Evolutionary conservation across 2,797 vertebrate genomes (phyloP), one percentile per base, ranked within the genome.

Genomic region (Megalops cyprinoides): DNA sequence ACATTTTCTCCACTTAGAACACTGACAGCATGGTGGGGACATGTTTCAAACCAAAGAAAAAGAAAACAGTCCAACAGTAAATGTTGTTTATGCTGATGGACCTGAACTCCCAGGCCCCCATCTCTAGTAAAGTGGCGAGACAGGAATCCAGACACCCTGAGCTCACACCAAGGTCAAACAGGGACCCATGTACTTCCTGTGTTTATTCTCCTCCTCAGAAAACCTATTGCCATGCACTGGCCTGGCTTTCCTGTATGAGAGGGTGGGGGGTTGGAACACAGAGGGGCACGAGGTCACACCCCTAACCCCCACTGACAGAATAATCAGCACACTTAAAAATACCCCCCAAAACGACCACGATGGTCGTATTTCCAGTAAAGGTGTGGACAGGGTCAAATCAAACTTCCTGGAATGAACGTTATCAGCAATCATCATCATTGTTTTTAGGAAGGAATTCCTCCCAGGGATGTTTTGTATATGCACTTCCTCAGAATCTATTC

Each of bases 391-490:
- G 83, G 83, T 87, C 82, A 84, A 76, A 74, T 56, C 78, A 23
- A 65, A 34, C 82, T 86, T 88, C 86, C 85, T 82, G 76, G 83
- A 86, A 62, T 23, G 62, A 79, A 74, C 37, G 82, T 65, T 53
- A 37, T 20, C 83, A 51, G 60, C 51, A 76, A 53, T 65, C 5
- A 8, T 75, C 71, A 80, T 78, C 75, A 86, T 86, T 85, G 85
- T 74, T 37, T 67, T 65, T 60, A 81, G 86, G 86, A 87, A 89
- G 82, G 78, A 84, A 84, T 86, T 85, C 82, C 85, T 89, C 86
- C 85, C 85, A 56, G 42, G 82, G 84, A 87, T 86, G 85, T 87
- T 84, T 85, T 83, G 82, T 58, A 83, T 79, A 74, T 81, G 78
- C 75, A 82, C 82, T 87, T 87, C 82, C 88, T 84, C 18, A 0